Base-by-base conservation (phyloP, 2,888 invertebrate genomes). In the Automeris io region DNA sequence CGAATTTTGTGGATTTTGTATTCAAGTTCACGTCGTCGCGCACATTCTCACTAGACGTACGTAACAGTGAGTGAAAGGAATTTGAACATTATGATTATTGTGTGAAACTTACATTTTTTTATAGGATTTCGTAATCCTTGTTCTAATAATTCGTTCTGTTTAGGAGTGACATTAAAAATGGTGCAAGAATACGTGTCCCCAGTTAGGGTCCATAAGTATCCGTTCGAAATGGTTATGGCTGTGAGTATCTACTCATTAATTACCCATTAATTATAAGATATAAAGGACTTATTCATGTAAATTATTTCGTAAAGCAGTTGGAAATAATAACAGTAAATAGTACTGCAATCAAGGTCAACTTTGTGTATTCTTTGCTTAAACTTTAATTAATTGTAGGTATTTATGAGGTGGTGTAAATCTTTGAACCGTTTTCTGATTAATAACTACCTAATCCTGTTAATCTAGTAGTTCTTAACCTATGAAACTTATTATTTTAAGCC, bases 151-250 rank as follows among this genome's bases (percentile, higher is more conserved):
- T 66, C 64, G 51, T 53, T 57, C 65, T 59, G 50, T 56, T 51
- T 57, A n/a, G 45, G 47, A 60, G 65, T 61, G 55, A 64, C 58
- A 51, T 59, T 66, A 66, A 88, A 75, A 72, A 98, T 98, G 97
- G 97, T 98, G 68, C 97, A 98, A 86, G 95, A 96, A 77, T 98
- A 96, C 86, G 94, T 95, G 75, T 95, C 96, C 50, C 97, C 97
- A 58, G 93, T 97, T 37, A 91, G 97, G 89, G 95, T 98, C 54
- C 98, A 97, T 88, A 97, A 97, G 85, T 92, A 94, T 78, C 93
- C 97, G 36, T 98, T 98, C 82, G 97, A 97, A 82, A 90, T 98
- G 77, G 96, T 97, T 58, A 97, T 98, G 97, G 93, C 93, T 88
- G 97, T 97, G 83, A 91, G 95, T 91, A 76, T 43, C 49, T 37